Base-by-base conservation (phyloP, 1,140 invertebrate species). In the Pachypsylla venusta region DNA sequence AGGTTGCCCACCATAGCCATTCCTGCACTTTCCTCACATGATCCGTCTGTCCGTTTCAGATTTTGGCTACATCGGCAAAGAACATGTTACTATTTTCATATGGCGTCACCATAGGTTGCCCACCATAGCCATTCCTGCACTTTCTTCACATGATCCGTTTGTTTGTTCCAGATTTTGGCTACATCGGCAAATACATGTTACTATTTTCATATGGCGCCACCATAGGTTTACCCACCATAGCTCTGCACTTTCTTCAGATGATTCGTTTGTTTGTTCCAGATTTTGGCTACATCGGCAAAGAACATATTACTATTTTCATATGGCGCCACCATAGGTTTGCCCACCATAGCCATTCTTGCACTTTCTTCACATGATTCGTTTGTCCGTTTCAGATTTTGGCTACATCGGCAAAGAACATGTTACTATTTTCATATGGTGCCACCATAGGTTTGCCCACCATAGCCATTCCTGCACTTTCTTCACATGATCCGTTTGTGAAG, bases 381-480 rank as follows among this genome's bases (percentile, higher is more conserved):
- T n/a, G n/a, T n/a, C n/a, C n/a, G n/a, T n/a, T n/a, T n/a, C 59
- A 67, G 66, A 61, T 65, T 20, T 53, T 67, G 27, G 66, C 66
- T 7, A 64, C 62, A 20, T 63, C 60, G 10, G 66, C 66, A 2
- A 67, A 67, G 58, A 67, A 67, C 53, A 54, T 64, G 35, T 35
- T 67, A 2, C 61, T 67, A 1, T 55, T 67, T 2, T 78, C 78
- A 12, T 87, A 85, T 68, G 84, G 85, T 39, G 81, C 84, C 74
- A 84, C 83, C 1, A 66, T 87, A 22, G 85, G 85, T 0, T 86
- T 85, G 63, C 77, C 84, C 12, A 86, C 84, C 1, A 85, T 87
- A 60, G 74, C 86, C 0, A 85, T 88, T 58, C 83, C 84, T 48
- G 16, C 16, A n/a, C 25, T 28, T 3, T 2, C 24, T 14, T 19